phyloP scores from a whole-genome alignment of 2,888 invertebrate species.

The Euphydryas editha region DNA sequence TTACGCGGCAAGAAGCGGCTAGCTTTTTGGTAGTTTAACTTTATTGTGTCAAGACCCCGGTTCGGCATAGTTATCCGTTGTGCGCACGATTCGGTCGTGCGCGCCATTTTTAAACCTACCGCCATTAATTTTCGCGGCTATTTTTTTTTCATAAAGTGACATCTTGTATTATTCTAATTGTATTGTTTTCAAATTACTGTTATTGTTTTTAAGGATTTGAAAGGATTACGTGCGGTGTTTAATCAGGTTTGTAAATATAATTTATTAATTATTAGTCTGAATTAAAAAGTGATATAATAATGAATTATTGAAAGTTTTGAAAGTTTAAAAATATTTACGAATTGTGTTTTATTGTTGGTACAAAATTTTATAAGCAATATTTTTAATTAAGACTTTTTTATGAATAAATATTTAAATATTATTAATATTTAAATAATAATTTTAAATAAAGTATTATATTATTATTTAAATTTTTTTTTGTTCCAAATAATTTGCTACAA shows the following conservation, averaged over 20 bases:
- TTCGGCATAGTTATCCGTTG: slow-evolving; percentile 60
- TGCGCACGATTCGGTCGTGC: slow-evolving; percentile 63
- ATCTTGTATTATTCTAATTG: no score
- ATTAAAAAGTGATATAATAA: no score
- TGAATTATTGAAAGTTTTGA: no score
- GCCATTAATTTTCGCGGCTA: slow-evolving; percentile 44
- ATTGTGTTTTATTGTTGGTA: no score
- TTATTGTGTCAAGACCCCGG: slow-evolving; percentile 70
- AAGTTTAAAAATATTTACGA: no score
- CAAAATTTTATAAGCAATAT: no score
- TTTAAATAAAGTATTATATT: no score
- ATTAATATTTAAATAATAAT: no score
- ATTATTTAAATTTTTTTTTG: no score
- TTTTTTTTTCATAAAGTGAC: slow-evolving; percentile 11
- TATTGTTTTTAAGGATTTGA: neutral
- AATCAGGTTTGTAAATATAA: neutral
- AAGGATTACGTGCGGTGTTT: neutral
- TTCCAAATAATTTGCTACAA: no score
- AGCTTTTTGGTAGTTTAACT: slow-evolving; percentile 62
- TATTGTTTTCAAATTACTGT: neutral
- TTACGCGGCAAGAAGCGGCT: slow-evolving; percentile 52
- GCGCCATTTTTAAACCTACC: slow-evolving; percentile 53
- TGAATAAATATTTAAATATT: no score
- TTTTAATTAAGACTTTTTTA: no score
- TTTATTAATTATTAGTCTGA: neutral